Percentiles rank a stretch among this genome's conserved stretches.
Evolutionary conservation across 2,113 vertebrate genomes (phyloP).

Genomic region (Phodopus roborovskii): DNA sequence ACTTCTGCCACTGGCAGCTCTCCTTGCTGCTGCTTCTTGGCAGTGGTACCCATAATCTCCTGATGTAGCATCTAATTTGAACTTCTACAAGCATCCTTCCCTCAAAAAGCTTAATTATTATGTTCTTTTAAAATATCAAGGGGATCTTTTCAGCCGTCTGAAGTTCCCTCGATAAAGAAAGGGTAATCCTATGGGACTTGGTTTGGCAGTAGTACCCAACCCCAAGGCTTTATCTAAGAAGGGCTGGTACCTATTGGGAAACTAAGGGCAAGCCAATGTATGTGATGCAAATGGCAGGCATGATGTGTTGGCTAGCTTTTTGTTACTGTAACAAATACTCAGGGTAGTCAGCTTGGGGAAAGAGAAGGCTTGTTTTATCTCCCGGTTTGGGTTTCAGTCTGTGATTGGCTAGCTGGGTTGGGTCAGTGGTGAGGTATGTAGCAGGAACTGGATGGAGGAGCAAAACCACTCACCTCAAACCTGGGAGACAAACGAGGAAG

Average conservation of each 20-base stretch:
- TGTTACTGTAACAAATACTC: not conserved
- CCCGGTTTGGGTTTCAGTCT: not conserved
- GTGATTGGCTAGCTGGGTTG: not conserved
- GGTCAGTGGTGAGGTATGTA: not conserved
- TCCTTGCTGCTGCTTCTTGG: not conserved
- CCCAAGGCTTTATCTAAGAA: not conserved
- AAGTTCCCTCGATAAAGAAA: conserved; percentile 59
- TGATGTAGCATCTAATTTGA: conserved; percentile 52
- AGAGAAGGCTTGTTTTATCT: not conserved
- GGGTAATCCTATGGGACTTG: not conserved
- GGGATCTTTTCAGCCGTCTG: conserved; percentile 69
- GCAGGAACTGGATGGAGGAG: not conserved
- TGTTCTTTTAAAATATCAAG: conserved; percentile 19
- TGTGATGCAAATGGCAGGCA: not conserved
- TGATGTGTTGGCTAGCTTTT: not conserved
- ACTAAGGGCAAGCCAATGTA: accelerated
- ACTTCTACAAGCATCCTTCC: conserved; percentile 55
- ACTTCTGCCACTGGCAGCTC: not conserved
- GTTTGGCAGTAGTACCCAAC: not conserved
- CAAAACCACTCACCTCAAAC: not conserved
- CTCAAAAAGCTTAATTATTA: conserved; percentile 66
- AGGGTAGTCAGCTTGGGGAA: not conserved
- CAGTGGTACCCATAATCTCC: conserved; percentile 58
- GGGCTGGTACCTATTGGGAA: accelerated
- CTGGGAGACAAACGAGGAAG: not conserved